A percentile compares a stretch with the other conserved stretches of the same genome.
Conservation (phyloP, 53 echinoderm and acorn worm genomes). For the Apostichopus leukothele region DNA sequence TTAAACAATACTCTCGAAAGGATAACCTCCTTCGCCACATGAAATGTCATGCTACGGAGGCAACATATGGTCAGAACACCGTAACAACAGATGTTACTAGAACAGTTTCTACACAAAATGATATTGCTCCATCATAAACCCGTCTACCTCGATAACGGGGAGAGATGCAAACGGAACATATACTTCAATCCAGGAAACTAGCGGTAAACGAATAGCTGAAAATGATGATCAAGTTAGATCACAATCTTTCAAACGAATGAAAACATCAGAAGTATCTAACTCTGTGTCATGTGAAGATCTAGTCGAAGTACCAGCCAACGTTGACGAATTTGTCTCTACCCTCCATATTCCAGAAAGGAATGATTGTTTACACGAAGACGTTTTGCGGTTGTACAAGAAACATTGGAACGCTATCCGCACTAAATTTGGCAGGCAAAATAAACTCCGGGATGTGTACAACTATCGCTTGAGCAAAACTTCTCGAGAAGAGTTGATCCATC, state of each 20-base stretch:
- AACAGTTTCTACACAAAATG: neutral
- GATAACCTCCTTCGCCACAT: neutral
- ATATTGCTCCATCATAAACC: neutral
- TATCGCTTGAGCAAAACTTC: neutral
- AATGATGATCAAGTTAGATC: neutral
- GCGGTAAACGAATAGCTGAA: constrained; percentile 16
- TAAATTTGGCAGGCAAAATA: constrained; percentile 17
- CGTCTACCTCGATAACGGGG: constrained; percentile 9
- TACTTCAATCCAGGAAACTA: neutral
- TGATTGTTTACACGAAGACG: neutral
- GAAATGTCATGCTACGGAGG: neutral
- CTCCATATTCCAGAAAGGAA: too few relatives aligned
- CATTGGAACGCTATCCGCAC: neutral
- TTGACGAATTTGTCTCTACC: neutral
- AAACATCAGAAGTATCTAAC: neutral
- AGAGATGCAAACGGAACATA: neutral
- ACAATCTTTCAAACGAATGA: neutral
- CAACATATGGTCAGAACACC: neutral
- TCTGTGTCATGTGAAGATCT: constrained; percentile 8
- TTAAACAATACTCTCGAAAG: neutral
- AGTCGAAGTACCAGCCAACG: constrained; percentile 1
- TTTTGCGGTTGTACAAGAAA: neutral
- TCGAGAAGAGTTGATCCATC: neutral
- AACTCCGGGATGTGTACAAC: constrained; percentile 16
- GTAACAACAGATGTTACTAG: neutral